These are phyloP conservation scores for Chloroceryle inda DNA, from an alignment of 2,797 vertebrate species.

Conservation along the genomic window DNA sequence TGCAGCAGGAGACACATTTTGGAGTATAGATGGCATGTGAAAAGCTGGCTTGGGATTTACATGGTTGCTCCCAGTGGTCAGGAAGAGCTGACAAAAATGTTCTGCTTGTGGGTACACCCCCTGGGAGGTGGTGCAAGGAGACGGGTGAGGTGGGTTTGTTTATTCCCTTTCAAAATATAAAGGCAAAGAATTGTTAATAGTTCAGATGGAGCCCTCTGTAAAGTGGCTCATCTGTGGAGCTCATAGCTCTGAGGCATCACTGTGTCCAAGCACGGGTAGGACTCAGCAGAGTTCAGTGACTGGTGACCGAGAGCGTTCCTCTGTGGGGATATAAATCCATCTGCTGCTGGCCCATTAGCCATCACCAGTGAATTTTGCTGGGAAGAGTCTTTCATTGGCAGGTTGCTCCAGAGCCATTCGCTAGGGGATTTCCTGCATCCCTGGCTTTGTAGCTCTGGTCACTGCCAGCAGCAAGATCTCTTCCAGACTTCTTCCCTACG, in stretches of 20 bases:
- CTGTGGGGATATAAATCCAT: neutral
- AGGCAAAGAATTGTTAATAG: neutral
- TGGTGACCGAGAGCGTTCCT: neutral
- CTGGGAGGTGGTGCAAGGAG: neutral
- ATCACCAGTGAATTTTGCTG: neutral
- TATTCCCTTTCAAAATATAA: neutral
- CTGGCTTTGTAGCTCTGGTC: neutral
- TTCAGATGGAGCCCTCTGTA: neutral
- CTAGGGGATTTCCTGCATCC: neutral
- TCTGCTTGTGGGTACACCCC: neutral
- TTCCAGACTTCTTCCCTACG: neutral
- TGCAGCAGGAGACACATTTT: neutral
- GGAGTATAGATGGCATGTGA: neutral
- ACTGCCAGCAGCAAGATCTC: neutral
- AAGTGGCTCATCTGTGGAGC: neutral
- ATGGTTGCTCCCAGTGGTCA: neutral
- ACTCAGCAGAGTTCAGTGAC: neutral
- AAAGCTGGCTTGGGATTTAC: neutral
- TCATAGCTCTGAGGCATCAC: neutral
- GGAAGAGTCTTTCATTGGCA: neutral
- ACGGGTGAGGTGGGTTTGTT: neutral
- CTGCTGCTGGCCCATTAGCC: neutral
- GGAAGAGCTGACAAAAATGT: neutral
- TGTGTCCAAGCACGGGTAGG: neutral
- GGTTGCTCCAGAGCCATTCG: neutral